Percentiles rank a stretch among this genome's conserved stretches.
These are phyloP conservation scores for Chloebia gouldiae DNA, from an alignment of 2,113 vertebrate genomes.

Conservation along the genomic window DNA sequence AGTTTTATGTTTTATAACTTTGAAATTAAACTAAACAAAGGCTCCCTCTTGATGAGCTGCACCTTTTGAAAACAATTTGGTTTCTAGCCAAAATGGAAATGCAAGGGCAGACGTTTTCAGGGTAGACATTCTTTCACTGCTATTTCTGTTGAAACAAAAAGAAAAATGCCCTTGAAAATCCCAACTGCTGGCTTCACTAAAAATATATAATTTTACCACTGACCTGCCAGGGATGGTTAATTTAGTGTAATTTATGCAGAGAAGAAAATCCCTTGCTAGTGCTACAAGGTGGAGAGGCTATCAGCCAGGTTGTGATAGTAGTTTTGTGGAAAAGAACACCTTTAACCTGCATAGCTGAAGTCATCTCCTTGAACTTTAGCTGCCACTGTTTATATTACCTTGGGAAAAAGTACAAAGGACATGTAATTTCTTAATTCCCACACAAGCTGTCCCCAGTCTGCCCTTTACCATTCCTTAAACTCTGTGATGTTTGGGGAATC, in stretches of 20 bases:
- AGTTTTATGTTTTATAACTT: constrained; percentile 13
- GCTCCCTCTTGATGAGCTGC: background rate
- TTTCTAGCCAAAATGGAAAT: constrained; percentile 8
- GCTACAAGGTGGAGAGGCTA: background rate
- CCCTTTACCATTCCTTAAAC: background rate
- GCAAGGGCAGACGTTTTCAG: background rate
- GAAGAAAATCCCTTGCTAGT: background rate
- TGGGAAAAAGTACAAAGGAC: background rate
- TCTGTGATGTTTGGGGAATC: background rate
- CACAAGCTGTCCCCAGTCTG: background rate
- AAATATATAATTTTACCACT: background rate
- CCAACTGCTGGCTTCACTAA: background rate
- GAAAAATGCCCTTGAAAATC: constrained; percentile 37
- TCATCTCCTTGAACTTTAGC: background rate
- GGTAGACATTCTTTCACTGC: background rate
- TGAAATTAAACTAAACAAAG: constrained; percentile 40
- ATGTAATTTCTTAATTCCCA: background rate
- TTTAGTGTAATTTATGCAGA: constrained; percentile 27
- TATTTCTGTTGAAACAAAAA: background rate
- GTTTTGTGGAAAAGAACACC: background rate
- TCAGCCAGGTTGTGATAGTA: background rate
- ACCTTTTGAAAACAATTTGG: constrained; percentile 1
- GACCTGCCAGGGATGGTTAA: background rate
- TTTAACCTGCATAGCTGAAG: background rate
- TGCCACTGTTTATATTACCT: background rate